Conservation (phyloP, 2,888 invertebrate species). For the Hyles lineata region DNA sequence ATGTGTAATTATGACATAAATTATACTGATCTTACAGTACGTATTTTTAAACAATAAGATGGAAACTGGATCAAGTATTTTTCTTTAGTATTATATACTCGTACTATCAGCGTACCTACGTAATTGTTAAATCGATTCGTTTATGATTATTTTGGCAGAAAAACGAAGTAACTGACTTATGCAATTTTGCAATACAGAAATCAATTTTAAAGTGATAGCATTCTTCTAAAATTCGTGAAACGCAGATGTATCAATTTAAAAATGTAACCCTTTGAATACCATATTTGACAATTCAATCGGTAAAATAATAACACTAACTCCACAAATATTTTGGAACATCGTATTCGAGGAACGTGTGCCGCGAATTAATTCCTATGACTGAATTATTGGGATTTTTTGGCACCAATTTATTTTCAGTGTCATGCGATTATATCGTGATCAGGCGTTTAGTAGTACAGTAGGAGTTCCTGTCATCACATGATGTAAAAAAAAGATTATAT, state of each 20-base stretch:
- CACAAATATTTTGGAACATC: neutral
- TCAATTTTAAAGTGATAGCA: too few relatives aligned
- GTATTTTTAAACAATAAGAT: neutral
- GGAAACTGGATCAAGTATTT: neutral
- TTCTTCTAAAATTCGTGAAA: too few relatives aligned
- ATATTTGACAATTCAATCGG: too few relatives aligned
- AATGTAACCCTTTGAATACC: too few relatives aligned
- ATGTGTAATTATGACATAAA: constrained; percentile 14
- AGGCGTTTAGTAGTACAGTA: neutral
- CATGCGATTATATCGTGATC: neutral
- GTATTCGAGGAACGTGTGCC: neutral
- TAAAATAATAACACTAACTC: neutral
- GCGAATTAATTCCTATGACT: neutral
- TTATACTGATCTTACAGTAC: neutral
- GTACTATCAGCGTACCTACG: neutral
- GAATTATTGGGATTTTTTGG: neutral
- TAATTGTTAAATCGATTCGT: too few relatives aligned
- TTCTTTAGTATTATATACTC: neutral
- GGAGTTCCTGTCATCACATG: neutral
- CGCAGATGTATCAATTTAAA: too few relatives aligned
- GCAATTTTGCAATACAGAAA: too few relatives aligned
- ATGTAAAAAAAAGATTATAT: neutral
- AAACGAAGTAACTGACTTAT: too few relatives aligned
- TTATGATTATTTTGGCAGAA: too few relatives aligned
- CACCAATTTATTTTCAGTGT: neutral